Percentiles rank a stretch among this genome's conserved stretches.
These are phyloP conservation scores for Cheilosia vernalis DNA, from an alignment of 2,888 invertebrate species.

Conservation along the genomic window DNA sequence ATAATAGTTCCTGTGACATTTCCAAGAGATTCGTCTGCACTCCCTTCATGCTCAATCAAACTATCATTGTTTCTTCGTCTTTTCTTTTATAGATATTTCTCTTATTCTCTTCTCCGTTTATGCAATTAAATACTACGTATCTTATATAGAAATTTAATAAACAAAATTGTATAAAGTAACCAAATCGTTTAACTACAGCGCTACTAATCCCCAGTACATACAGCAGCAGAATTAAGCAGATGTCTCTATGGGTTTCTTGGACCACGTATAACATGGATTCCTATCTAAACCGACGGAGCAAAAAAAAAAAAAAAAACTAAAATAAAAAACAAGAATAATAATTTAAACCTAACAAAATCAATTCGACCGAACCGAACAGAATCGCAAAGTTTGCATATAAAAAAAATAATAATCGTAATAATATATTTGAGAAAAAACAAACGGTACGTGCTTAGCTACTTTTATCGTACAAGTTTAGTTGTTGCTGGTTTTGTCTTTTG, in stretches of 20 bases:
- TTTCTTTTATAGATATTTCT: slow-evolving; percentile 25
- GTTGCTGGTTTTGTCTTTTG: slow-evolving; percentile 80
- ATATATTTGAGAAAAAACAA: slow-evolving; percentile 59
- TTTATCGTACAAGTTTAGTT: slow-evolving; percentile 79
- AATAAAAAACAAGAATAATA: slow-evolving; percentile 41
- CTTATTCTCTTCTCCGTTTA: slow-evolving; percentile 11
- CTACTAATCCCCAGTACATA: slow-evolving; percentile 32
- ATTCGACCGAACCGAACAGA: slow-evolving; percentile 45
- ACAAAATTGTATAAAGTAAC: slow-evolving; percentile 28
- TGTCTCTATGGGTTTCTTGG: slow-evolving; percentile 27
- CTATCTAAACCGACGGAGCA: slow-evolving; percentile 52
- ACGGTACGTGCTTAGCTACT: slow-evolving; percentile 79
- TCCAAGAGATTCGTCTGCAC: slow-evolving; percentile 34
- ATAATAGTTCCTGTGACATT: slow-evolving; percentile 61
- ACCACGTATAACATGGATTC: slow-evolving; percentile 47
- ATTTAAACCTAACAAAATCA: slow-evolving; percentile 60
- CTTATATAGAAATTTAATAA: slow-evolving; percentile 40
- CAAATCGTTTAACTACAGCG: slow-evolving; percentile 33
- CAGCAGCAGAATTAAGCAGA: slow-evolving; percentile 38
- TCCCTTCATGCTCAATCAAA: slow-evolving; percentile 24
- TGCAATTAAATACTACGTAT: slow-evolving; percentile 61
- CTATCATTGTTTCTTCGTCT: slow-evolving; percentile 25
- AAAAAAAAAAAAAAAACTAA: slow-evolving; percentile 43
- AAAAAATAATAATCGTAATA: slow-evolving; percentile 53
- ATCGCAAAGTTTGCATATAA: slow-evolving; percentile 61